phyloP scores from a whole-genome alignment of 2,113 vertebrate genomes.

The Gracilinanus agilis region DNA sequence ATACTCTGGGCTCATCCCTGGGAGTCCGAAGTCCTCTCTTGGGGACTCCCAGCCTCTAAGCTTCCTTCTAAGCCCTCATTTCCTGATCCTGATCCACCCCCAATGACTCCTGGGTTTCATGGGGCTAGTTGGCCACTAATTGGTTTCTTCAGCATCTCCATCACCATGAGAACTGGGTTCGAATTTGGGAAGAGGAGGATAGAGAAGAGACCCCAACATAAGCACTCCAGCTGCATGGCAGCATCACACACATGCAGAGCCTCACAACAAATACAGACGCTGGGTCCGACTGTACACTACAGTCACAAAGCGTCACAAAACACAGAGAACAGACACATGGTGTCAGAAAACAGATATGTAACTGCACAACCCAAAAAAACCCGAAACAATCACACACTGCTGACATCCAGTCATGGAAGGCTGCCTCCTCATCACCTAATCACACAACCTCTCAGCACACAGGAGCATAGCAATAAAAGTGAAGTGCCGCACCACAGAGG shows the following conservation, averaged over 20 bases:
- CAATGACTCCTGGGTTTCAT: not conserved
- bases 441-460: not conserved
- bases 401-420: not conserved
- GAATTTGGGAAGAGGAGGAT: constrained; percentile 4
- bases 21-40: not conserved
- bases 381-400: not conserved
- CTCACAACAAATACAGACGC: too few species aligned
- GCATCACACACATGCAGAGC: not conserved
- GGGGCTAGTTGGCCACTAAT: not conserved
- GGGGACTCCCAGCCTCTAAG: not conserved
- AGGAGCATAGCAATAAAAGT: not conserved
- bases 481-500: too few species aligned
- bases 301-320: not conserved
- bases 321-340: not conserved
- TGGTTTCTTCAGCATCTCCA: constrained; percentile 11
- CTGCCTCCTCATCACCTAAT: not conserved
- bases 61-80: not conserved
- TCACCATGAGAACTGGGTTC: constrained; percentile 52
- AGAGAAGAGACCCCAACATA: not conserved
- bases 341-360: not conserved
- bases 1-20: not conserved
- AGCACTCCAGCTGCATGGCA: not conserved
- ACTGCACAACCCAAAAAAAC: not conserved
- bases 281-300: not conserved
- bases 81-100: not conserved